These are phyloP conservation scores for Phrynocephalus vlangalii DNA, from an alignment of 2,797 vertebrate genomes.

Conservation along the genomic window DNA sequence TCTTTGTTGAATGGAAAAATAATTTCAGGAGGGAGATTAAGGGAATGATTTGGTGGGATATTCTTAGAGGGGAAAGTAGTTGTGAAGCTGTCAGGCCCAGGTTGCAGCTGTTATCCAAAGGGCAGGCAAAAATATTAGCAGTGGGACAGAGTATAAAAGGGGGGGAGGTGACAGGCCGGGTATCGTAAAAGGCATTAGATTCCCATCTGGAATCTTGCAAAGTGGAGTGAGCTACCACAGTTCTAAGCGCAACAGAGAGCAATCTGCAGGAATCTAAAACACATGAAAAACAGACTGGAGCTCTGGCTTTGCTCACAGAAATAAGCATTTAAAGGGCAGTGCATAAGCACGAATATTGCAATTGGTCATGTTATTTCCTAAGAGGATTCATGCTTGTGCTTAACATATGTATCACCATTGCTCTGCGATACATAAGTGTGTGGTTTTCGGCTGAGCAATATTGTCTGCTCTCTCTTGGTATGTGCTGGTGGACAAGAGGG, in stretches of 20 bases:
- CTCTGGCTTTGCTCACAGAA: neutral
- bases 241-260: neutral
- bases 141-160: conserved; percentile 1
- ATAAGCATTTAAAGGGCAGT: neutral
- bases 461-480: neutral
- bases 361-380: neutral
- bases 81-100: conserved; percentile 7
- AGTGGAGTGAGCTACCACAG: neutral
- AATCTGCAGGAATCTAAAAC: neutral
- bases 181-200: conserved; percentile 48
- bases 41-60: conserved; percentile 29
- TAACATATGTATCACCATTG: too few relatives aligned
- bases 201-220: conserved; percentile 28
- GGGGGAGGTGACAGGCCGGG: neutral
- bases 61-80: conserved; percentile 42
- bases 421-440: too few relatives aligned
- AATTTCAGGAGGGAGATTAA: conserved; percentile 35
- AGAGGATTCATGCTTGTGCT: neutral
- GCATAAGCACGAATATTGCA: neutral
- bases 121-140: conserved; percentile 32
- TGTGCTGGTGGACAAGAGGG: neutral
- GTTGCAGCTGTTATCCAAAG: conserved; percentile 39
- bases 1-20: conserved; percentile 39
- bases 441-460: neutral
- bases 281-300: neutral